Evolutionary conservation across 2,113 vertebrate genomes (phyloP), one percentile per base, ranked within the genome.

Genomic region (Tachycineta bicolor): DNA sequence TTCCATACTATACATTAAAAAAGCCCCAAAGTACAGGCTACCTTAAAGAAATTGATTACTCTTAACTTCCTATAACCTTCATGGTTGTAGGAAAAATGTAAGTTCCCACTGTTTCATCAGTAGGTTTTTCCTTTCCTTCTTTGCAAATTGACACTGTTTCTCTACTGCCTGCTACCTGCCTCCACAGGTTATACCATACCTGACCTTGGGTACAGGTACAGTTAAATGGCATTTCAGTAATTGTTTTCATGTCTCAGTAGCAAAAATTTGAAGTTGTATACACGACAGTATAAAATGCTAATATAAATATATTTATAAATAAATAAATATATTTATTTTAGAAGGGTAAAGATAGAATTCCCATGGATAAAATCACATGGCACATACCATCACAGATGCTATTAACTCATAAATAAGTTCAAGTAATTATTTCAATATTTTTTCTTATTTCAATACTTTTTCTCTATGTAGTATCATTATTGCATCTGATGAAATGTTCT

Each of bases 131-230:
- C 67, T n/a, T 53, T 77, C 19, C 11, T 25, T 83, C 12, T 49
- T 60, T 43, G 29, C 14, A 56, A 89, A 60, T 2, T 29, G 23
- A 65, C 1, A 0, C 23, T 84, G 10, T 69, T 73, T 71, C 63
- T 68, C 6, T 37, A 18, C 5, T 68, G 37, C 31, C 31, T 43
- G 18, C 15, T 74, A 20, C 28, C 22, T 89, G 60, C 20, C 83
- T 14, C 13, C 53, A 58, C 8, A 21, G 0, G 0, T 33, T 74
- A 60, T 44, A 65, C 29, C 29, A 65, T 21, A 19, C 31, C 50
- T 33, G 11, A 33, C 70, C 89, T 25, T 77, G 46, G 31, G 19
- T 47, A 23, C 7, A 29, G 9, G 22, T 77, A 69, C 11, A 87
- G 16, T 29, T 44, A 25, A 82, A 60, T 1, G 0, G 14, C 41